Evolutionary conservation across 2,113 vertebrate species (phyloP), one percentile per base, ranked within the genome.

Genomic region (Nothobranchius kuhntae): DNA sequence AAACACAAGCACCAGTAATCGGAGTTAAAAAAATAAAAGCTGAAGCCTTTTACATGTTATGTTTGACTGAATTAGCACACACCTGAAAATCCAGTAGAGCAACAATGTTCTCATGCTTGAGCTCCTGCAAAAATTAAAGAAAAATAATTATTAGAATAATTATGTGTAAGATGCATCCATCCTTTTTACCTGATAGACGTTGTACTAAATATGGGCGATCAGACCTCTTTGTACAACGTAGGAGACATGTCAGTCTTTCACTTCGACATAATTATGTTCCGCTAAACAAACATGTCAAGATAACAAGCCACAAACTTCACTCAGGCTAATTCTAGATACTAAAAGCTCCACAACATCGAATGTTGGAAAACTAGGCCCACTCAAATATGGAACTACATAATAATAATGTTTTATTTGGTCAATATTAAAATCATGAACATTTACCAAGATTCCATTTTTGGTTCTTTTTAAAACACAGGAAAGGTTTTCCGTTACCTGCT

Each of bases 101-200:
- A 73, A 99, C 98, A 30, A 99, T 99, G 89, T 99, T 99, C 79
- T 99, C 98, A 86, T 99, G 97, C 82, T 99, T 98, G 86, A 99
- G 66, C 68, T 99, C 98, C 98, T 99, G 76, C 48, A 91, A 64
- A 87, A 82, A 81, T 68, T 67, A 88, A 1, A 65, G 47, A 71
- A 13, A 21, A 56, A 9, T 36, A 47, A 30, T 30, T 30, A 3
- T 30, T 30, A 30, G 30, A 15, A 3, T 52, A n/a, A 48, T 17
- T 38, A 13, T 14, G 14, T 55, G 13, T 2, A 36, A 24, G 0
- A 38, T 2, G 9, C 13, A 7, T 54, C 9, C 5, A 42, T 9
- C 40, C 2, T 35, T 35, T 35, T 53, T 30, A 30, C 30, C 2
- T 30, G 30, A 30, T 30, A 30, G 30, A 30, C 4, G 0, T 30